A percentile compares a stretch with the other conserved stretches of the same genome.
phyloP scores from a whole-genome alignment of 2,888 invertebrate genomes.

The Ecliptopera silaceata region DNA sequence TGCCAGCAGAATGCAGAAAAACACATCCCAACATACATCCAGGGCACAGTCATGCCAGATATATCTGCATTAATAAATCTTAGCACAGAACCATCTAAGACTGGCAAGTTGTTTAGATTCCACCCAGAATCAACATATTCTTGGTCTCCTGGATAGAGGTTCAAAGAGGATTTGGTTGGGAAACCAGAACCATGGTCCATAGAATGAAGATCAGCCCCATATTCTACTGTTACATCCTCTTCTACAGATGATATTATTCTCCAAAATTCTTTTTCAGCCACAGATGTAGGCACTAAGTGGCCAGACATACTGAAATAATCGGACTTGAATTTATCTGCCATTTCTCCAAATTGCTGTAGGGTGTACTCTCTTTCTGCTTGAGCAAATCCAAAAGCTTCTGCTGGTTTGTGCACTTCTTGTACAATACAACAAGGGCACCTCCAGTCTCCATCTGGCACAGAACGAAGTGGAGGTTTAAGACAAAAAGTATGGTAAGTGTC shows the following conservation, averaged over 20 bases:
- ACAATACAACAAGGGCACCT: conserved; percentile 88
- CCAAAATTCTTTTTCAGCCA: conserved; percentile 91
- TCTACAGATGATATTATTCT: conserved; percentile 87
- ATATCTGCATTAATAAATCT: conserved; percentile 89
- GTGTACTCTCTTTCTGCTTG: conserved; percentile 88
- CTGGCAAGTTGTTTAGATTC: conserved; percentile 91
- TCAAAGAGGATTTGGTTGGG: conserved; percentile 85
- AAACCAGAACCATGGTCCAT: conserved; percentile 91
- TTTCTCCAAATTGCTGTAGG: conserved; percentile 88
- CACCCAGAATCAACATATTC: conserved; percentile 87
- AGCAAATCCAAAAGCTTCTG: conserved; percentile 89
- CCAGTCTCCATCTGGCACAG: conserved; percentile 89
- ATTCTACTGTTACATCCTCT: conserved; percentile 89
- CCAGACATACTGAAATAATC: conserved; percentile 89
- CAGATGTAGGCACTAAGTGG: conserved; percentile 83
- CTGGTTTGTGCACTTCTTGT: conserved; percentile 85
- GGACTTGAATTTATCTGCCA: conserved; percentile 90
- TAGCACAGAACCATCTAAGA: conserved; percentile 87
- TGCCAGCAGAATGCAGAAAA: conserved; percentile 93
- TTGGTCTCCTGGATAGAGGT: conserved; percentile 84
- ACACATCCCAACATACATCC: conserved; percentile 94
- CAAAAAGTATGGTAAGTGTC: conserved; percentile 90
- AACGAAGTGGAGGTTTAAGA: conserved; percentile 85
- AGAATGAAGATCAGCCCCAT: conserved; percentile 91
- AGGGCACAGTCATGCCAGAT: conserved; percentile 88